Base-by-base conservation (phyloP, 2,113 vertebrate genomes). In the Planiliza haematocheilus region DNA sequence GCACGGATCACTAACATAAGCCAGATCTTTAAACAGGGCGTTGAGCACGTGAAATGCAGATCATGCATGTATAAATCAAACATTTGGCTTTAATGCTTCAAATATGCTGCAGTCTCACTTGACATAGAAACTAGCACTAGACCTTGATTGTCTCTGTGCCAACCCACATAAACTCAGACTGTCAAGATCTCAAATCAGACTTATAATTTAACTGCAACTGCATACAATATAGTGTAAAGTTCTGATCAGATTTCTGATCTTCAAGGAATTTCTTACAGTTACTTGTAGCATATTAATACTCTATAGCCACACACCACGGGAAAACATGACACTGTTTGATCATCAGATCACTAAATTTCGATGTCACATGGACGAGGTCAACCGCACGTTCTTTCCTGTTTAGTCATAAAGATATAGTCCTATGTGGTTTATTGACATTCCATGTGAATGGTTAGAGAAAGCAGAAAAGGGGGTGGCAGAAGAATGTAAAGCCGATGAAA, bases 301-400 rank as follows among this genome's bases (percentile, higher is more conserved):
- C 0, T 0, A 14, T 7, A 53, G 24, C 0, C 12, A 0, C 64
- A 48, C 42, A 42, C 34, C 39, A 24, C 0, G 10, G 11, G 12
- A 30, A 24, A 45, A 37, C 21, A 24, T 51, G 59, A 14, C 9
- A 30, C 24, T 30, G 24, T 5, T 30, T 5, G 3, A 30, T 5
- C 24, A 30, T 30, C 24, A 30, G 24, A 5, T 30, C 24, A 30
- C 24, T 30, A 2, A 30, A 3, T 30, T 30, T 5, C 2, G 24
- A 30, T 30, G n/a, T n/a, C n/a, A n/a, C n/a, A n/a, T n/a, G 13
- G 18, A 48, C 48, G 61, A 13, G 4, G 11, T 52, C 20, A 46
- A 24, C n/a, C 8, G 11, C 52, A 24, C 12, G 10, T 69, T 49
- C 9, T 21, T 46, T 8, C 11, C 7, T 24, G 24, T 41, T 51